Base-by-base conservation (phyloP, 2,797 vertebrate genomes). In the Sebastes hopkinsi region DNA sequence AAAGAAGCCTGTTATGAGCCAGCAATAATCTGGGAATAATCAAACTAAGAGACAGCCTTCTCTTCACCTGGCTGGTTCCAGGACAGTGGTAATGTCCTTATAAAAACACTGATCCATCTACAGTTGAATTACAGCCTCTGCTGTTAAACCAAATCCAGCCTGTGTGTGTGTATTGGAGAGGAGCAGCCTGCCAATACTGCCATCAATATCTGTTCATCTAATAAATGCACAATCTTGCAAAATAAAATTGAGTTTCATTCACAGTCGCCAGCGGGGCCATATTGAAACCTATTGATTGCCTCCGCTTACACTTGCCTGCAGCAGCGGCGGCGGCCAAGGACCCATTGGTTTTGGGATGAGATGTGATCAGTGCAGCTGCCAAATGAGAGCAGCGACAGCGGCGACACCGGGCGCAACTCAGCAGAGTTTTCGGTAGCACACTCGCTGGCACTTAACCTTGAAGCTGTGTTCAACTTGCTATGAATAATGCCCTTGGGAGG, bases 181-280 rank as follows among this genome's bases (percentile, higher is more conserved):
- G 62, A 84, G 64, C 74, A 64, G 75, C 54, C 80, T 90, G 74
- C 87, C 92, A 79, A 87, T 89, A 82, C 34, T 13, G 30, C 78
- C 89, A 91, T 94, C 91, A 89, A 94, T 94, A 94, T 92, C 82
- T 80, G 81, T 86, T 93, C 88, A 92, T 94, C 92, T 91, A 89
- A 93, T 94, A 95, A 95, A 95, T 90, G 87, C 87, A 90, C 81
- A 88, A 92, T 89, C 87, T 90, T 92, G 91, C 91, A 80, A 92
- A 95, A 92, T 94, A 88, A 94, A 95, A 94, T 80, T 81, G 89
- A 92, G 90, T 94, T 94, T 92, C 83, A 90, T 93, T 91, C 86
- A 79, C 83, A 73, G 86, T 82, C 56, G 86, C 69, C 80, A 87
- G 89, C 77, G 20, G 82, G 75, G 75, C 84, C 77, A 82, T 90